Base-by-base conservation (phyloP, 2,113 vertebrate genomes). In the Periophthalmodon schlosseri region DNA sequence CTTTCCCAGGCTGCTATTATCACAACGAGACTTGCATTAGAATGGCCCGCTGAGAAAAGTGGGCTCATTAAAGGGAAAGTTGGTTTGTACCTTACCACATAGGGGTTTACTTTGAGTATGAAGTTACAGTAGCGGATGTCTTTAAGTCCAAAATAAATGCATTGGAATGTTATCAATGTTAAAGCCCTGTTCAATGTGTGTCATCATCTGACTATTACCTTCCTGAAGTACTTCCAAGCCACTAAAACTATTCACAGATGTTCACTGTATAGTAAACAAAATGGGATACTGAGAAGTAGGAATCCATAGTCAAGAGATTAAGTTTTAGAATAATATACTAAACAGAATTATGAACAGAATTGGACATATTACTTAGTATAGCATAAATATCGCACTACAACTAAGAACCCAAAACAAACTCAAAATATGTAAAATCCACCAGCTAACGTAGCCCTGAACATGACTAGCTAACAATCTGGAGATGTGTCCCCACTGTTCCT, bases 141-240 rank as follows among this genome's bases (percentile, higher is more conserved):
- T 78, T 39, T 13, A 69, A 34, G 56, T 21, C 58, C 57, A 16
- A 77, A 28, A n/a, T 57, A 68, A 61, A 74, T 46, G 46, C 63
- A 58, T 73, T 44, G 47, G 67, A 69, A 58, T 49, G 65, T 69
- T 66, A 70, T 83, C 33, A 86, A 79, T 87, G 65, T 60, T 50
- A 69, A 81, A 73, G 76, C 76, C 66, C 52, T 57, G 76, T 75
- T 89, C 47, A 69, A 52, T 24, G 11, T 84, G 79, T 79, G 77
- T 86, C 85, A 83, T 84, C 81, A 72, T 84, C 49, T 5, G 21
- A 87, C 74, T 52, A 80, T 88, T 85, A 88, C 85, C 83, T 88
- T 76, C 78, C 69, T 75, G 83, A 86, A 74, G 89, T 72, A 46
- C 75, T 83, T 82, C 70, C 50, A 78, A 86, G 85, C 78, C 71